Conservation (phyloP, 2,797 vertebrate species). For the Semaprochilodus insignis region DNA sequence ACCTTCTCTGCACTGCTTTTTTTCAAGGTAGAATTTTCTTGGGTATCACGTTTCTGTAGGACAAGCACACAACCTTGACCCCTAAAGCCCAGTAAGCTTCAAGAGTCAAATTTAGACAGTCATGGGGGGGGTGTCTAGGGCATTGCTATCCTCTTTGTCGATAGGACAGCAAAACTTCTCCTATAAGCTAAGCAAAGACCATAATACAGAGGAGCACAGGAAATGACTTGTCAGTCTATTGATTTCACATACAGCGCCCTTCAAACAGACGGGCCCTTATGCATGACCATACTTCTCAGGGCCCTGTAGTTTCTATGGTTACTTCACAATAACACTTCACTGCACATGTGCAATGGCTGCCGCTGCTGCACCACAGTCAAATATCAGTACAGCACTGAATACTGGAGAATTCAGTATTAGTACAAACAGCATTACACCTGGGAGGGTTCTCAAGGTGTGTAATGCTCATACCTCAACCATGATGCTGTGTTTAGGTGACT, state of each 20-base stretch:
- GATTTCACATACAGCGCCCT: constrained; percentile 43
- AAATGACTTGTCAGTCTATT: constrained; percentile 28
- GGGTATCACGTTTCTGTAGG: constrained; percentile 8
- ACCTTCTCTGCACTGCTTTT: background rate
- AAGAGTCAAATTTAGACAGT: constrained; percentile 14
- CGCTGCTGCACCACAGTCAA: constrained; percentile 40
- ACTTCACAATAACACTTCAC: constrained; percentile 58
- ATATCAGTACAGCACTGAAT: constrained; percentile 11
- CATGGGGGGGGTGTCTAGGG: background rate
- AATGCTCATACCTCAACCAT: background rate
- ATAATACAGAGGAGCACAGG: constrained; percentile 9
- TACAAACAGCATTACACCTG: background rate
- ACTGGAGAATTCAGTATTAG: constrained; percentile 18
- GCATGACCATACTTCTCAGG: constrained; percentile 43
- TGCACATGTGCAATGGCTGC: constrained; percentile 51
- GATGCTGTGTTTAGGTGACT: background rate
- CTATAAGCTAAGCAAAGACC: background rate
- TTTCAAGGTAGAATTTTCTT: background rate
- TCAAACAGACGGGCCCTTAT: constrained; percentile 36
- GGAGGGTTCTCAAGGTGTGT: background rate
- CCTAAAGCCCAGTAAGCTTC: constrained; percentile 15
- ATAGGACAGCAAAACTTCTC: constrained; percentile 1
- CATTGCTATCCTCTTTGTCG: background rate
- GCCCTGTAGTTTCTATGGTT: constrained; percentile 62
- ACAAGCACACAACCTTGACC: background rate